phyloP scores from a whole-genome alignment of 2,113 vertebrate genomes.

The Sterna hirundo region DNA sequence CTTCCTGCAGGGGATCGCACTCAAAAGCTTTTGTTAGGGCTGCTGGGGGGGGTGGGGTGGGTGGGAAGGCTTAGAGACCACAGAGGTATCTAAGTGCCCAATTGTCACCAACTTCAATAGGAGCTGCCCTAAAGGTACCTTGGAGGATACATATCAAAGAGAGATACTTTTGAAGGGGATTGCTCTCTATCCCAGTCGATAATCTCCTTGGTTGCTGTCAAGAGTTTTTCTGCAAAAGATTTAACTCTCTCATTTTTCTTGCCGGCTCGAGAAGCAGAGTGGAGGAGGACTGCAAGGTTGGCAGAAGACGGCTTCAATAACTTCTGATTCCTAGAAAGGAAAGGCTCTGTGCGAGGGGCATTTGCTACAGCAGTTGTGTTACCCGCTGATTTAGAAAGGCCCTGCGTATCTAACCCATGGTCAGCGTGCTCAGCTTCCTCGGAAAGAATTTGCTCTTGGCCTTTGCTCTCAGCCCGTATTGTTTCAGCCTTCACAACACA shows the following conservation, averaged over 20 bases:
- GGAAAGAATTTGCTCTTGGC: not conserved
- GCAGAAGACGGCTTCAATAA: not conserved
- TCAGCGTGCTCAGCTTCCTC: not conserved
- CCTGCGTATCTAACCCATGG: not conserved
- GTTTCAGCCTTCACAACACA: not conserved
- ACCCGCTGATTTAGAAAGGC: not conserved
- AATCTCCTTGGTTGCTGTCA: not conserved
- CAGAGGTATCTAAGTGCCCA: not conserved
- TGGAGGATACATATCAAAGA: slow-evolving; percentile 18
- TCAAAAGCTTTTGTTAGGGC: not conserved
- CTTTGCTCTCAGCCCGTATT: not conserved
- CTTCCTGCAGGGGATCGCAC: not conserved
- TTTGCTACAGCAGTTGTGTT: not conserved
- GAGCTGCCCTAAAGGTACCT: not conserved
- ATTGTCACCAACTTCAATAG: not conserved
- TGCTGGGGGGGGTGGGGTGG: not conserved
- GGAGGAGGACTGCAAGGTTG: not conserved
- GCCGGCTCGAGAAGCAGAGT: not conserved
- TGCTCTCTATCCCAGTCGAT: not conserved
- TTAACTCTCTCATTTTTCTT: not conserved
- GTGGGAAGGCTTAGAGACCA: not conserved
- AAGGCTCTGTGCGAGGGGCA: not conserved
- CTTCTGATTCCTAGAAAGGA: not conserved
- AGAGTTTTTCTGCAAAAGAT: not conserved
- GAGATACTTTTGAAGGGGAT: not conserved